Base-by-base conservation (phyloP, 2,888 invertebrate species). In the Chaetoderma sp. region DNA sequence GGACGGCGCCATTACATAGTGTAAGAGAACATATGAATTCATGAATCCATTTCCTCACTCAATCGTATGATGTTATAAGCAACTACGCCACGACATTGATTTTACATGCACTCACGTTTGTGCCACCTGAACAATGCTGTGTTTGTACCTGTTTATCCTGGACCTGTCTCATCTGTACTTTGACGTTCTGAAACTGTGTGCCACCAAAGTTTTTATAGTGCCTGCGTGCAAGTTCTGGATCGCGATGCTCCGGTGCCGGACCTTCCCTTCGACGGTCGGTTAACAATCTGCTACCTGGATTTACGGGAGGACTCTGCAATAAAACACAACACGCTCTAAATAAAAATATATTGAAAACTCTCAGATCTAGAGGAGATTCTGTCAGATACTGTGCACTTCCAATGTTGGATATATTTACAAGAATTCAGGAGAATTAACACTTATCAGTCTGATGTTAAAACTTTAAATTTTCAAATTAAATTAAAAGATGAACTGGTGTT, bases 161-260 rank as follows among this genome's bases (percentile, higher is more conserved):
- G 36, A 71, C 73, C 33, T 69, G 64, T 63, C 77, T 76, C 74
- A 83, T 82, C 67, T 77, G 80, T 25, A 71, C 67, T 61, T 80
- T 80, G 28, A 84, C 82, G 65, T 78, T 78, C 47, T 68, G 67
- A 54, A 83, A 81, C 67, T 81, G 80, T 49, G 70, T 68, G 39
- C 83, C 83, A 45, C 85, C 85, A 76, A 79, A 85, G 70, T 84
- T 85, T 57, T 82, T 75, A 16, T 83, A 83, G 63, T 85, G 83
- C 66, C 81, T 69, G 47, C 78, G 67, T 23, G 68, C 49, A 28
- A 66, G 44, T 60, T 68, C 57, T 27, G 61, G 47, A 36, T 69
- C 71, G 1, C 33, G n/a, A 18, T 36, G 13, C 32, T 70, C 60
- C 56, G 36, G 62, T 64, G 32, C 63, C 49, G 70, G 71, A 39